phyloP scores from a whole-genome alignment of 2,113 vertebrate species.

The Prietella phreatophila region DNA sequence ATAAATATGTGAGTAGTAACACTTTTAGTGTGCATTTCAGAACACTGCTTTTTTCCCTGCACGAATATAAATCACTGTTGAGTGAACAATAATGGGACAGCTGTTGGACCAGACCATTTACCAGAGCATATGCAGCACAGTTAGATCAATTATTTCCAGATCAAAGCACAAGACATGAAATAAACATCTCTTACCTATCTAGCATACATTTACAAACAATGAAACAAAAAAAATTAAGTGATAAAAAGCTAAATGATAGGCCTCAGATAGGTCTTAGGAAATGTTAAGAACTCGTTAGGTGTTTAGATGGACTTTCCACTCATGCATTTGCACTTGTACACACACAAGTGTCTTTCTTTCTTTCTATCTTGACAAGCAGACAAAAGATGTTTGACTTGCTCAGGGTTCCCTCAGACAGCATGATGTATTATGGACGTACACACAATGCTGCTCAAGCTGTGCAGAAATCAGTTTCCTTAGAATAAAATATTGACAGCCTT shows the following conservation, averaged over 20 bases:
- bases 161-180: not conserved
- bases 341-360: not conserved
- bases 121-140: not conserved
- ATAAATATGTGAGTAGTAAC: not conserved
- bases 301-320: not conserved
- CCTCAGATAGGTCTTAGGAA: not conserved
- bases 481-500: constrained; percentile 32
- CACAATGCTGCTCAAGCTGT: constrained; percentile 21
- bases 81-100: not conserved
- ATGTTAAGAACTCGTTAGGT: not conserved
- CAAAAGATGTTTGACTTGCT: constrained; percentile 26
- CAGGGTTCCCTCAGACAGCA: not conserved
- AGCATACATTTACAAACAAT: not conserved
- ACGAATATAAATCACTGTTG: not conserved
- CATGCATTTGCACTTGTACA: not conserved
- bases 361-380: not conserved
- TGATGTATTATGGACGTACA: not conserved
- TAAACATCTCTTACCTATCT: not conserved
- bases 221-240: not conserved
- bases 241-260: not conserved
- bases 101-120: not conserved
- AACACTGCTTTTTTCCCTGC: not conserved
- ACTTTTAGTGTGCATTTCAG: constrained; percentile 7
- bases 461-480: constrained; percentile 34
- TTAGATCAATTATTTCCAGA: not conserved